These are phyloP conservation scores for Acipenser transmontanus DNA, from an alignment of 2,797 vertebrate species.

Conservation along the genomic window DNA sequence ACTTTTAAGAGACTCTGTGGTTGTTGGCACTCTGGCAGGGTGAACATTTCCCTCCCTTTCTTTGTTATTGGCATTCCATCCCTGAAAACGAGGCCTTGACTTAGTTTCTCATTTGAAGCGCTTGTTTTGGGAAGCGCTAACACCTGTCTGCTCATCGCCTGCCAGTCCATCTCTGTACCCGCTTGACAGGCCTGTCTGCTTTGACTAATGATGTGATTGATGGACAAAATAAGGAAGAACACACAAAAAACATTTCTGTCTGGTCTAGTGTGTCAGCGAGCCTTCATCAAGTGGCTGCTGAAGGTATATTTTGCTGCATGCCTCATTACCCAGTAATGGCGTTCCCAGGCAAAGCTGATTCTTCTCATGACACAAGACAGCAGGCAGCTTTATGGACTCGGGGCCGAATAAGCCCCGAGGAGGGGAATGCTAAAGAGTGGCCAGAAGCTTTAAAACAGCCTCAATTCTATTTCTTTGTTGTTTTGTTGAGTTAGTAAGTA, in stretches of 20 bases:
- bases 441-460: constrained; percentile 4
- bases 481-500: constrained; percentile 10
- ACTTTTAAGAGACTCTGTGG: constrained; percentile 1
- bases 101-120: constrained; percentile 57
- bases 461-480: not conserved
- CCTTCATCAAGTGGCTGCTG: constrained; percentile 80
- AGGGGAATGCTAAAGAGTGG: constrained; percentile 56
- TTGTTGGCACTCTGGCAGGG: not conserved
- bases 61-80: constrained; percentile 51
- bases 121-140: constrained; percentile 63
- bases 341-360: constrained; percentile 76
- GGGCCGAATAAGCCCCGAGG: constrained; percentile 62
- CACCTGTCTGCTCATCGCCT: constrained; percentile 72
- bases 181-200: constrained; percentile 77
- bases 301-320: constrained; percentile 82
- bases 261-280: constrained; percentile 79
- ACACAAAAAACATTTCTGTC: constrained; percentile 69
- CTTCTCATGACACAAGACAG: constrained; percentile 77
- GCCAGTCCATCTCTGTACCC: constrained; percentile 70
- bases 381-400: constrained; percentile 75
- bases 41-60: constrained; percentile 11
- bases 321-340: constrained; percentile 87
- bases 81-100: constrained; percentile 60
- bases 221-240: constrained; percentile 81
- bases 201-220: constrained; percentile 90